These are phyloP conservation scores for Trichonephila clavipes DNA, from an alignment of 1,140 invertebrate genomes.

Conservation along the genomic window DNA sequence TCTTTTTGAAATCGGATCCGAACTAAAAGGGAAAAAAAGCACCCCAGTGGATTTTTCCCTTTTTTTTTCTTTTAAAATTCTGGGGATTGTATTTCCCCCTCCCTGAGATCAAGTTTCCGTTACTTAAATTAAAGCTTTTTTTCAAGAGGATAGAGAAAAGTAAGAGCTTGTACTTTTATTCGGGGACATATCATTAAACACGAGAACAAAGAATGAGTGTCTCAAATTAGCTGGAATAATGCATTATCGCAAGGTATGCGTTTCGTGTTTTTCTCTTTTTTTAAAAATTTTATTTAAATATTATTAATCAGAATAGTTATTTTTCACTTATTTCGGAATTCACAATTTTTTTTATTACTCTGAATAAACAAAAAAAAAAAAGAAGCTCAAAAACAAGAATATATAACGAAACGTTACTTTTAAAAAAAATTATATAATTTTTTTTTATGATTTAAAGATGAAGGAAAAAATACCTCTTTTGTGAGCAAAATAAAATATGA, in stretches of 20 bases:
- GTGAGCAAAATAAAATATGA: no score
- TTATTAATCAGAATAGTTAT: no score
- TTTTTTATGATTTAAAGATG: no score
- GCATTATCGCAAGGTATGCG: neutral
- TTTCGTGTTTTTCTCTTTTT: no score
- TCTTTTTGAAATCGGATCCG: neutral
- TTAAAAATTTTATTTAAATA: no score
- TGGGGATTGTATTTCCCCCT: neutral
- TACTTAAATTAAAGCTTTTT: slow-evolving; percentile 1
- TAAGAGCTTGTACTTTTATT: neutral
- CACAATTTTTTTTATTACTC: no score
- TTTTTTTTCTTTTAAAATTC: neutral
- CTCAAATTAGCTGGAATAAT: neutral
- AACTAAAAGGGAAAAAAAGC: neutral
- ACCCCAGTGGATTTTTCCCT: neutral
- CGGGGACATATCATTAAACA: neutral
- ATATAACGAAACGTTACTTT: no score
- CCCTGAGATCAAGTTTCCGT: neutral
- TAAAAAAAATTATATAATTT: no score
- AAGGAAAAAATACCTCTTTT: no score
- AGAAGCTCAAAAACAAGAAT: no score
- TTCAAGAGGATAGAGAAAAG: neutral
- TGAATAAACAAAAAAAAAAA: no score
- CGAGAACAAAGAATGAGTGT: neutral
- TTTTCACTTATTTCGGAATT: no score